These are phyloP conservation scores for Sogatella furcifera DNA, from an alignment of 1,140 invertebrate species.

Conservation along the genomic window DNA sequence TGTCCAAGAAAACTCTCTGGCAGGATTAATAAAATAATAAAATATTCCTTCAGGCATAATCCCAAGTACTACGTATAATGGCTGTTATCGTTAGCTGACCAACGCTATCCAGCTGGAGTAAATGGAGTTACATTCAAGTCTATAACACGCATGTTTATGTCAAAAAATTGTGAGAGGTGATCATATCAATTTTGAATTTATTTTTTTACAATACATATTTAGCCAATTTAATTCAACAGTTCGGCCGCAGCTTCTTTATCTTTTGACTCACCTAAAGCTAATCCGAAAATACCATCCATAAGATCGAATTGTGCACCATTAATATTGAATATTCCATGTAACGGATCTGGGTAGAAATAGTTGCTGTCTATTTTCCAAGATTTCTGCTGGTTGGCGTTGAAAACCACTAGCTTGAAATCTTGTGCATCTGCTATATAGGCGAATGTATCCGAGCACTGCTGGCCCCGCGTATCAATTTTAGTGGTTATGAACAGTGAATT, in stretches of 20 bases:
- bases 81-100: too few relatives aligned
- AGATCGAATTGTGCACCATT: conserved; percentile 54
- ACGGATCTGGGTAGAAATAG: conserved; percentile 57
- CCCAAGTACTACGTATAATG: too few relatives aligned
- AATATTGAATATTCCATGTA: conserved; percentile 52
- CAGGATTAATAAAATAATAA: too few relatives aligned
- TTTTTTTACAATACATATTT: too few relatives aligned
- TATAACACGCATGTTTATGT: too few relatives aligned
- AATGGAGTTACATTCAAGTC: too few relatives aligned
- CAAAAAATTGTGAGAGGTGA: too few relatives aligned
- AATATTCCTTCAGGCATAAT: too few relatives aligned
- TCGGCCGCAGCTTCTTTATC: background rate
- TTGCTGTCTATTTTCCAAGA: conserved; percentile 59
- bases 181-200: too few relatives aligned
- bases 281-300: conserved; percentile 61
- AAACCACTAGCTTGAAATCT: conserved; percentile 53
- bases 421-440: conserved; percentile 66
- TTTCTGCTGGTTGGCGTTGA: conserved; percentile 42
- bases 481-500: conserved; percentile 41
- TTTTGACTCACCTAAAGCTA: conserved; percentile 48
- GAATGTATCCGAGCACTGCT: conserved; percentile 47
- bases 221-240: too few relatives aligned
- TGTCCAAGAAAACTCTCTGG: too few relatives aligned
- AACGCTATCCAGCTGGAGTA: too few relatives aligned
- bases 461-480: conserved; percentile 45